Percentiles rank a stretch among this genome's conserved stretches.
Conservation (phyloP, 2,797 vertebrate species). For the Crocodylus rhombifer region DNA sequence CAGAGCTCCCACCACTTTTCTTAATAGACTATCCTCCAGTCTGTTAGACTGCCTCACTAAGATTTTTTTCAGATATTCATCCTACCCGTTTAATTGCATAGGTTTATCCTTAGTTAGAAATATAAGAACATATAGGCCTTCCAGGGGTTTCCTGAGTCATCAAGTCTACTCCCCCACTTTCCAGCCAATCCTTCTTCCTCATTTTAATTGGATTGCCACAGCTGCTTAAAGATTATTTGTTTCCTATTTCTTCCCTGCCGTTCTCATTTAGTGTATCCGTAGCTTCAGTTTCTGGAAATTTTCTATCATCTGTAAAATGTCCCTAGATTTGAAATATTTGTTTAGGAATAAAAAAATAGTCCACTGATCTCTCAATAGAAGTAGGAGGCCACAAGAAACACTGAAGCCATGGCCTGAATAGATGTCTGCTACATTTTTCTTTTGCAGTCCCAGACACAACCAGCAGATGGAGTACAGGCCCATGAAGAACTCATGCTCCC, state of each 20-base stretch:
- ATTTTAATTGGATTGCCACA: not conserved
- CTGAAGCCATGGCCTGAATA: constrained; percentile 23
- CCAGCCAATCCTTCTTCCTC: not conserved
- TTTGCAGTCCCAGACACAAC: constrained; percentile 51
- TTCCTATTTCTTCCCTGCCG: not conserved
- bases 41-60: not conserved
- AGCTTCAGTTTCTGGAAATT: constrained; percentile 19
- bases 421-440: not conserved
- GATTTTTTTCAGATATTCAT: not conserved
- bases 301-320: constrained; percentile 55
- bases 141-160: too few relatives aligned
- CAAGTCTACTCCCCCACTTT: not conserved
- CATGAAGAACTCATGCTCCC: not conserved
- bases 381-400: constrained; percentile 58
- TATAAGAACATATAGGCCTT: not conserved
- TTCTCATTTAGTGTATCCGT: not conserved
- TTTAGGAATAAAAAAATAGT: constrained; percentile 35
- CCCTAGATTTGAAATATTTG: constrained; percentile 39
- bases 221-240: constrained; percentile 6
- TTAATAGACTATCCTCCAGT: constrained; percentile 26
- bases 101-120: not conserved
- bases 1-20: not conserved
- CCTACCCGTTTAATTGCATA: not conserved
- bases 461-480: constrained; percentile 54
- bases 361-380: not conserved